Base-by-base conservation (phyloP, 2,113 vertebrate genomes). In the Reinhardtius hippoglossoides region DNA sequence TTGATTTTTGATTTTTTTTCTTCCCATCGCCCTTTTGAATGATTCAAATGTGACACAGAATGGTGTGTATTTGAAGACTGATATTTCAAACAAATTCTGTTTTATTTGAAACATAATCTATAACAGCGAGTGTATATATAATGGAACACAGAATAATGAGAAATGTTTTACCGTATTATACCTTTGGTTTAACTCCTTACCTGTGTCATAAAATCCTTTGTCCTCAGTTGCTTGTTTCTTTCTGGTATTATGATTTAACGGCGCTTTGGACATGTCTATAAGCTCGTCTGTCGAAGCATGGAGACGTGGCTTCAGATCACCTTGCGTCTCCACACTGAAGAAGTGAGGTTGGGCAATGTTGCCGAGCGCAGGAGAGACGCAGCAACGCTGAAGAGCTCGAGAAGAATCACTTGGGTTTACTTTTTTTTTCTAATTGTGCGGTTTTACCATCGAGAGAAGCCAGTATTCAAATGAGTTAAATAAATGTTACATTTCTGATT, bases 251-350 rank as follows among this genome's bases (percentile, higher is more conserved):
- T 87, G 88, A 75, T 89, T 84, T 91, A 78, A 76, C 73, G 12
- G 82, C 78, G 88, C 89, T 91, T 92, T 90, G 87, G 88, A 89
- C 85, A 79, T 90, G 92, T 93, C 86, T 89, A 78, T 83, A 88
- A 90, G 90, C 83, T 90, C 81, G 83, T 92, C 88, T 91, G 87
- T 88, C 81, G 81, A 92, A 85, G 91, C 89, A 85, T 87, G 85
- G 78, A 85, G 16, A 85, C 16, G 74, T 90, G 85, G 89, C 77
- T 81, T 92, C 80, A 48, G 71, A 81, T 87, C 78, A 74, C 52
- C 81, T 85, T 80, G 87, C 87, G 89, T 80, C 80, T 81, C 89
- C 87, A 82, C 81, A 87, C 87, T 82, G 88, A 83, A 86, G 79
- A 86, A 89, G 84, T 90, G 84, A 92, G 81, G 86, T 76, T 72